phyloP scores from a whole-genome alignment of 2,113 vertebrate genomes.

The Heteronetta atricapilla region DNA sequence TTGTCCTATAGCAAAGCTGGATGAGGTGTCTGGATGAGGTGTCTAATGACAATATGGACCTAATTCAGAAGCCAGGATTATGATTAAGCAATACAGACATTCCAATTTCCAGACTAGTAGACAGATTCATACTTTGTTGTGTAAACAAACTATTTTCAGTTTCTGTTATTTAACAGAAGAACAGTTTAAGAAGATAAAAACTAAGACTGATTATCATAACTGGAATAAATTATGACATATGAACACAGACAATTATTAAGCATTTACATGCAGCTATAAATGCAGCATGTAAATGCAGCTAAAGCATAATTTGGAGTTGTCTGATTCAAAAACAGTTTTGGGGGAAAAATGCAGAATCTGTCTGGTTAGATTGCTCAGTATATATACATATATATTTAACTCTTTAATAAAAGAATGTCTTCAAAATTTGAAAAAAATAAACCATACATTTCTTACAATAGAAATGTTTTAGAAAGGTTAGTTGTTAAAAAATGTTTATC shows the following conservation, averaged over 20 bases:
- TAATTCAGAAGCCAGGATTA: background rate
- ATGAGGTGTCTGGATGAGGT: background rate
- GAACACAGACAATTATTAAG: background rate
- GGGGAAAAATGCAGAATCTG: background rate
- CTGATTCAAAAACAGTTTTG: background rate
- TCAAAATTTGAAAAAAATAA: background rate
- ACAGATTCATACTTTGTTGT: fast-evolving
- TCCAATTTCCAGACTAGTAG: background rate
- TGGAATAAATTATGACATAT: background rate
- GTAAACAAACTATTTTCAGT: background rate
- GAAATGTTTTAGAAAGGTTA: background rate
- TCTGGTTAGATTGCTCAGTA: background rate
- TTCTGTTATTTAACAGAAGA: background rate
- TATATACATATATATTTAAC: background rate
- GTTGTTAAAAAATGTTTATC: background rate
- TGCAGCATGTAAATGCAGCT: background rate
- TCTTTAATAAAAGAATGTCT: background rate
- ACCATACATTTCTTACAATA: background rate
- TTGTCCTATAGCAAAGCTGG: background rate
- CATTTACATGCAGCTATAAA: background rate
- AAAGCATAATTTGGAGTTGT: background rate
- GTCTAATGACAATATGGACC: background rate
- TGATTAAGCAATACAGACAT: background rate
- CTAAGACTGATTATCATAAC: background rate
- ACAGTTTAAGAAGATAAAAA: background rate